Evolutionary conservation across 1,140 invertebrate genomes (phyloP), one percentile per base, ranked within the genome.

Genomic region (Platyscapa corneri): DNA sequence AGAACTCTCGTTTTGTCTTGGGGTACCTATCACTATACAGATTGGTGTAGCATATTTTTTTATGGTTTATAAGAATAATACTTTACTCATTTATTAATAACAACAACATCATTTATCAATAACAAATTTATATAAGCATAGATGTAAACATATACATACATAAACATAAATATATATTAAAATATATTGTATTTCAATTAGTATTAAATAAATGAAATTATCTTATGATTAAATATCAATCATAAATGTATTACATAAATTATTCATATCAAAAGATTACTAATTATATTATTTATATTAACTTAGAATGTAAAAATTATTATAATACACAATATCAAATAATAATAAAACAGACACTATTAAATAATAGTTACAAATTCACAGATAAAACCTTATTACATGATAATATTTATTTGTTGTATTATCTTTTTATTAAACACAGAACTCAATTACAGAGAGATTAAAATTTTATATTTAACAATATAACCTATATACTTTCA

Each of bases 111-210:
- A n/a, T 74, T 60, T 27, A 53, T 34, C 42, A 65, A 32, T 80
- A 67, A 65, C 39, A 80, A 34, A 65, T 39, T 64, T 64, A 80
- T 67, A 42, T 64, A 18, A 64, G 23, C 23, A 60, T 64, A 64
- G 34, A 30, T 37, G 20, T 60, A 81, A 78, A 70, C 49, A 81
- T 77, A 64, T 74, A 78, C 32, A 56, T 86, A 82, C 77, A 83
- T 46, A 89, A 89, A 89, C 84, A 86, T 89, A 88, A 42, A 39
- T 39, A 42, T 74, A 83, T 74, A 77, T 88, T 64, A 49, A 34
- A 76, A 81, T 46, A 64, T 86, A 84, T 78, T 86, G 78, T 42
- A 65, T 64, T 78, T 53, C 37, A 65, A 80, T 60, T 34, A 74
- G 32, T 56, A 81, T 65, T 77, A 78, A 60, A 30, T 14, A 34